phyloP scores from a whole-genome alignment of 1,140 invertebrate genomes.

The Dendroctonus ponderosae region DNA sequence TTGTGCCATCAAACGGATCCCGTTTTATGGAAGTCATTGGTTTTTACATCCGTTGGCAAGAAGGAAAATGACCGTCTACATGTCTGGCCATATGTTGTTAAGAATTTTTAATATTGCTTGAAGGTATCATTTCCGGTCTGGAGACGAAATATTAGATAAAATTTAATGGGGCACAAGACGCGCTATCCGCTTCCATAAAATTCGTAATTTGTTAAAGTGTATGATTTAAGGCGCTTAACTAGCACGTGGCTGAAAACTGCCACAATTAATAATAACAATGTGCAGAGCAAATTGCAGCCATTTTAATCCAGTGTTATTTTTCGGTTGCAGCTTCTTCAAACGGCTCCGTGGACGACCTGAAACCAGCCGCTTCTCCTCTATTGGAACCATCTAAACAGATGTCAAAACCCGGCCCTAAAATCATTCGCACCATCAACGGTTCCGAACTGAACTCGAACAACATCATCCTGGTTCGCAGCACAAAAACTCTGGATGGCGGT shows the following conservation, averaged over 20 bases:
- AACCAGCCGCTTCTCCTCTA: slow-evolving; percentile 6
- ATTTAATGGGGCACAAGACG: slow-evolving; percentile 12
- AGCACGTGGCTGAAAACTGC: too few relatives aligned
- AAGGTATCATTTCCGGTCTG: slow-evolving; percentile 23
- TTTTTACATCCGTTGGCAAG: slow-evolving; percentile 16
- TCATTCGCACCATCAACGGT: slow-evolving; percentile 37
- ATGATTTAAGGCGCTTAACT: too few relatives aligned
- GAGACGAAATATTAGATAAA: slow-evolving; percentile 19
- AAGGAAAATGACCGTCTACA: slow-evolving; percentile 4
- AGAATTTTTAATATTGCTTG: slow-evolving; percentile 24
- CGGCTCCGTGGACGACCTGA: slow-evolving; percentile 21
- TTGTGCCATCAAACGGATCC: too few relatives aligned
- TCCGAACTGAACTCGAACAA: slow-evolving; percentile 46
- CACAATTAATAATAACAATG: too few relatives aligned
- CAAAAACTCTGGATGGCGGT: slow-evolving; percentile 44
- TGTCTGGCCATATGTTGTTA: slow-evolving; percentile 27
- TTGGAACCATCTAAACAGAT: slow-evolving; percentile 34
- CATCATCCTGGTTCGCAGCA: slow-evolving; percentile 46
- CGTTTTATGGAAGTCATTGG: slow-evolving; percentile 14
- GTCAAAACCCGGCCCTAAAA: slow-evolving; percentile 41
- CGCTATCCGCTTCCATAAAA: too few relatives aligned
- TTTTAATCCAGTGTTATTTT: not conserved
- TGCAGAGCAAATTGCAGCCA: too few relatives aligned
- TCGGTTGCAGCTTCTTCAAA: slow-evolving; percentile 25
- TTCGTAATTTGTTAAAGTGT: too few relatives aligned